Conservation (phyloP, 2,888 invertebrate species). For the Drosophila putrida region DNA sequence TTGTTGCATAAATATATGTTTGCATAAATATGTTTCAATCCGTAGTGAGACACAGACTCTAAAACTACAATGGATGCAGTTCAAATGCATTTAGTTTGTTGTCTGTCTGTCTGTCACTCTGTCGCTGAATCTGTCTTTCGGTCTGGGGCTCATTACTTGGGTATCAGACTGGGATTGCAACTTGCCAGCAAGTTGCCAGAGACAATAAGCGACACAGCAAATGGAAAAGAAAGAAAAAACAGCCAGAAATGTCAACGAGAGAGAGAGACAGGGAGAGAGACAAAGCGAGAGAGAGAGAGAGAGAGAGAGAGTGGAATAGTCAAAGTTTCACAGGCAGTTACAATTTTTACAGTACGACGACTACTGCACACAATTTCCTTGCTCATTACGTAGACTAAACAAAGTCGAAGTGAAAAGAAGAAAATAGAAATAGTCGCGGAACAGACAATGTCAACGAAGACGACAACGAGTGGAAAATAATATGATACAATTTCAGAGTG, state of each 20-base stretch:
- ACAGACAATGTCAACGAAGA: constrained; percentile 14
- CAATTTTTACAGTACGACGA: constrained; percentile 50
- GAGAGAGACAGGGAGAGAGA: constrained; percentile 17
- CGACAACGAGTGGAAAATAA: constrained; percentile 51
- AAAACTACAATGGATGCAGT: constrained; percentile 49
- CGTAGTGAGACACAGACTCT: constrained; percentile 15
- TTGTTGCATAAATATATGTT: constrained; percentile 34
- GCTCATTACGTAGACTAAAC: constrained; percentile 64
- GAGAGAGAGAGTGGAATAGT: constrained; percentile 26
- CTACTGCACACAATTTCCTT: constrained; percentile 59
- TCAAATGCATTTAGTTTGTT: constrained; percentile 61
- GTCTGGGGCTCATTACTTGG: constrained; percentile 62
- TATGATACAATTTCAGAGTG: constrained; percentile 49
- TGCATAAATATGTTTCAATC: constrained; percentile 67
- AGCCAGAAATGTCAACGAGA: constrained; percentile 68
- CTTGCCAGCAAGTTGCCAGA: constrained; percentile 37
- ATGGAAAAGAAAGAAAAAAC: constrained; percentile 43
- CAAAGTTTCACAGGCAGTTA: constrained; percentile 62
- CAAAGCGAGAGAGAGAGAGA: constrained; percentile 10
- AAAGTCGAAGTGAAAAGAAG: constrained; percentile 42
- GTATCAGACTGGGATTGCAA: constrained; percentile 63
- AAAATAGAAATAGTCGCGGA: constrained; percentile 50
- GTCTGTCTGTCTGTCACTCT: constrained; percentile 23
- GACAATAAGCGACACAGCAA: constrained; percentile 46
- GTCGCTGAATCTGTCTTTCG: constrained; percentile 6